Evolutionary conservation across 2,113 vertebrate species (phyloP).

Genomic region (Mionectes macconnelli): DNA sequence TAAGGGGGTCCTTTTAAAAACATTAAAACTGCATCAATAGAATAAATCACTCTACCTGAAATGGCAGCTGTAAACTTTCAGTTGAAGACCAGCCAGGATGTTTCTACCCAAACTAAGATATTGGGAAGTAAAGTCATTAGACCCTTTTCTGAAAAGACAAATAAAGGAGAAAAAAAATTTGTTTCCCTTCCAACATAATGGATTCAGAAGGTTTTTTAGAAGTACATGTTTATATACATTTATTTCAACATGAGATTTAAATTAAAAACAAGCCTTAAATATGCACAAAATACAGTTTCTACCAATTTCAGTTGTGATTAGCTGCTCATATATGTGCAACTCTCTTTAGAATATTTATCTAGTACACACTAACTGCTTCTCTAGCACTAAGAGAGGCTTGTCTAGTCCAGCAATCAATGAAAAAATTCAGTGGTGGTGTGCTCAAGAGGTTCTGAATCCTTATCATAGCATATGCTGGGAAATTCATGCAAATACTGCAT

Average conservation of each 20-base stretch:
- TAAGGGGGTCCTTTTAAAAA: background rate
- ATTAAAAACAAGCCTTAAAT: background rate
- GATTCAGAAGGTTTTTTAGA: background rate
- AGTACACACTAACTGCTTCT: background rate
- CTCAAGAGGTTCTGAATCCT: background rate
- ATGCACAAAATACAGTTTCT: background rate
- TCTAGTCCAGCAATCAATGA: background rate
- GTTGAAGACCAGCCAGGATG: background rate
- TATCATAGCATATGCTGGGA: background rate
- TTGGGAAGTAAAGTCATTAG: background rate
- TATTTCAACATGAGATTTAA: background rate
- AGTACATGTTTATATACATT: background rate
- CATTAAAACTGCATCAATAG: background rate
- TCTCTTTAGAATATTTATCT: background rate
- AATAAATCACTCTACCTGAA: background rate
- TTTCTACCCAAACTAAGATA: background rate
- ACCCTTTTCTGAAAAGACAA: background rate
- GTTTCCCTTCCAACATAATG: background rate
- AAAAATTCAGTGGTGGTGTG: background rate
- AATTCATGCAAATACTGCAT: background rate
- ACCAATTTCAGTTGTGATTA: background rate
- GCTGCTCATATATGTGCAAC: background rate
- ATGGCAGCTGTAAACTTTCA: rapidly evolving
- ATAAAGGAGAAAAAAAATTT: background rate
- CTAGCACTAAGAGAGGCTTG: background rate